Evolutionary conservation across 1,140 invertebrate genomes (phyloP), one percentile per base, ranked within the genome.

Genomic region (Nymphalis io): DNA sequence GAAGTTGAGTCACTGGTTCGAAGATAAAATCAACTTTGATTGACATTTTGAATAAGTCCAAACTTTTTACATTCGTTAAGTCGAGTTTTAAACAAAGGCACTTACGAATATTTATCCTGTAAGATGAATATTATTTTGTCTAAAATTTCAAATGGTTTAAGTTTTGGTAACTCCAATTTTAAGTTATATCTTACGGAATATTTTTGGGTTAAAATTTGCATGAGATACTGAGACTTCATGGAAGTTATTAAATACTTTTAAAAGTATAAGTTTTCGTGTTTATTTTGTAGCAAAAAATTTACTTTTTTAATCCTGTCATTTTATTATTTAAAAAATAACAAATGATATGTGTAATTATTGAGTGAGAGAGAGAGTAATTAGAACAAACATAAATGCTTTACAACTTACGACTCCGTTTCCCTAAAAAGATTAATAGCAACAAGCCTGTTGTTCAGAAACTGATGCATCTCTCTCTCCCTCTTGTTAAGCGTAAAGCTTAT

Each of bases 41-140:
- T 38, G 63, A 65, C 63, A 39, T 39, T 53, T 20, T 42, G 38
- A 51, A 60, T 65, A 53, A 66, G 63, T 48, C 33, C 40, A 63
- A 78, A 75, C 65, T 75, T 73, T 53, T 51, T 62, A 65, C 66
- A 66, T 76, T 66, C 38, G 48, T 68, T 46, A 63, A 70, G 65
- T 65, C 60, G 64, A 72, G 68, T 76, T 76, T 64, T 13, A 66
- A 78, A 70, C 69, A 74, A 77, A 61, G 60, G 65, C 64, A 67
- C 69, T 76, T 66, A 68, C 59, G 59, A 73, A 73, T 68, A 75
- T 75, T 73, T 74, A 62, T 70, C 60, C 73, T 51, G 66, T 57
- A 64, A 73, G 66, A 66, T 62, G 65, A 69, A 72, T 63, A 70
- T 68, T 66, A 73, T 75, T 77, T 72, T 77, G 73, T 74, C 69